These are phyloP conservation scores for Erythrolamprus reginae DNA, from an alignment of 2,113 vertebrate species.

Conservation along the genomic window DNA sequence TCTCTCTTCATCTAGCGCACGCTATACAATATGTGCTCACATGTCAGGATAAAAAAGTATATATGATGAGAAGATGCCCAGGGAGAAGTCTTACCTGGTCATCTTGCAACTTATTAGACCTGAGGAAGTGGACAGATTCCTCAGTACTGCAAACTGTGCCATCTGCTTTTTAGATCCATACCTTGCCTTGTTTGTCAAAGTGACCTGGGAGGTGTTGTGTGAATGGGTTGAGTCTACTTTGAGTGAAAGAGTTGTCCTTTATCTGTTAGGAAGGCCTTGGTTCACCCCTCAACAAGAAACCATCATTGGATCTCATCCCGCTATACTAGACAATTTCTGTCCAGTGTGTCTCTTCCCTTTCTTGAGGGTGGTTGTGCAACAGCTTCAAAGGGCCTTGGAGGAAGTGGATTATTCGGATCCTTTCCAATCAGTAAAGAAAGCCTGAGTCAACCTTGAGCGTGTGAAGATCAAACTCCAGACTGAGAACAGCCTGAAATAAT, in stretches of 20 bases:
- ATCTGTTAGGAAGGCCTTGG: background rate
- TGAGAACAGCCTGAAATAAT: background rate
- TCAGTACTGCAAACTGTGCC: background rate
- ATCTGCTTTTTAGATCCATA: background rate
- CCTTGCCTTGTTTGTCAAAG: background rate
- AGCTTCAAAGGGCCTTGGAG: background rate
- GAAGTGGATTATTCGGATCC: background rate
- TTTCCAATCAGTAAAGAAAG: background rate
- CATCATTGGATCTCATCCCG: background rate
- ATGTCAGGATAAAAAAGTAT: background rate
- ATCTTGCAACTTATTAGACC: background rate
- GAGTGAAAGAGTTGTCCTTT: background rate
- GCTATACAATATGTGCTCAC: background rate
- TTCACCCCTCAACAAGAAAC: background rate
- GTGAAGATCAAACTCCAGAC: background rate
- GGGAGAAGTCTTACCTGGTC: background rate
- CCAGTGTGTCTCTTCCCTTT: background rate
- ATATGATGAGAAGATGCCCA: background rate
- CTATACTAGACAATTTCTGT: background rate
- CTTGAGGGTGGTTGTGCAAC: background rate
- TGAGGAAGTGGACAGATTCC: background rate
- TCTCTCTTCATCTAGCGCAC: background rate
- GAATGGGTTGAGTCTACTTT: background rate
- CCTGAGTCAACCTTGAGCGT: background rate
- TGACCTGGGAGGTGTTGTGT: background rate